phyloP scores from a whole-genome alignment of 2,113 vertebrate species.

The Siniperca chuatsi region DNA sequence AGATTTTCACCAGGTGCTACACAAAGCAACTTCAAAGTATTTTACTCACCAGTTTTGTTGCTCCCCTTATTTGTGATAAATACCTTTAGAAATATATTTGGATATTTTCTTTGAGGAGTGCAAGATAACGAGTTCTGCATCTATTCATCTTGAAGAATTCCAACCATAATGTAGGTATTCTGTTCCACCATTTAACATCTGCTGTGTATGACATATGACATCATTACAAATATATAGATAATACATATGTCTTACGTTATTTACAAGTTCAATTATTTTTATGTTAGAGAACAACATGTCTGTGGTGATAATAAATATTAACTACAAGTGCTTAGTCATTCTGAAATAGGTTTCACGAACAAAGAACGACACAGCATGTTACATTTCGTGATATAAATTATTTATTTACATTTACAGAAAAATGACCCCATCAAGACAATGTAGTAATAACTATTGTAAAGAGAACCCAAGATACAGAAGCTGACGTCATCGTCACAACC shows the following conservation, averaged over 20 bases:
- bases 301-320: neutral
- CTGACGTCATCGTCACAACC: slow-evolving; percentile 88
- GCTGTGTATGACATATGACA: neutral
- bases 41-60: neutral
- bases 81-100: neutral
- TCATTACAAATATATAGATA: neutral
- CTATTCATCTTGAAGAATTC: neutral
- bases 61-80: neutral
- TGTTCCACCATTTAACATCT: neutral
- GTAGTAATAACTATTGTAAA: slow-evolving; percentile 99
- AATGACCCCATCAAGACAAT: slow-evolving; percentile 99
- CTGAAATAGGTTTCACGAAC: neutral
- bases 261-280: neutral
- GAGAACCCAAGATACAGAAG: slow-evolving; percentile 91
- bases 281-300: neutral
- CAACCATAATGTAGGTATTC: neutral
- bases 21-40: neutral
- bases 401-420: slow-evolving; percentile 99
- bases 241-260: neutral
- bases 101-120: neutral
- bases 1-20: neutral
- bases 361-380: slow-evolving; percentile 47
- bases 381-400: slow-evolving; percentile 99
- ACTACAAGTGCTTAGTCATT: neutral
- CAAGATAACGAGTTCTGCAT: neutral